Percentiles rank a stretch among this genome's conserved stretches.
Evolutionary conservation across 2,888 invertebrate species (phyloP).

Genomic region (Lasiommata megera): DNA sequence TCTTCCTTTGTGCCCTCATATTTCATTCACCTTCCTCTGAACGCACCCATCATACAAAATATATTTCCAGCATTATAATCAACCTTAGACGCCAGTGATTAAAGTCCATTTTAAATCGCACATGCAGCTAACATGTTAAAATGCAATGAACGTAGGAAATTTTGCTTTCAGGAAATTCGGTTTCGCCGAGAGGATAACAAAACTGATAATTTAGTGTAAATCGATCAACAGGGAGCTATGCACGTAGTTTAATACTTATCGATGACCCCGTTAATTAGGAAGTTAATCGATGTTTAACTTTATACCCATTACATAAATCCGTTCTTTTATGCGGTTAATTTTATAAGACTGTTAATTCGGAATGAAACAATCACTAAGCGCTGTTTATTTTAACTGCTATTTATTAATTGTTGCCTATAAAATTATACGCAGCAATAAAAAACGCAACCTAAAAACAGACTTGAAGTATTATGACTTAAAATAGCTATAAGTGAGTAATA

Average conservation of each 20-base stretch:
- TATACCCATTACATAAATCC: constrained; percentile 2
- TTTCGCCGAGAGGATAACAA: constrained; percentile 47
- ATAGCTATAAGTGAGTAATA: no score
- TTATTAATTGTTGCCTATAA: background rate
- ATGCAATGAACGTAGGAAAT: constrained; percentile 54
- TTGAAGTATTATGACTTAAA: no score
- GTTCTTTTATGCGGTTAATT: constrained; percentile 5
- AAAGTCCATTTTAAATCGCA: constrained; percentile 47
- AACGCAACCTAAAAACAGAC: no score
- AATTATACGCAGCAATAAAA: no score
- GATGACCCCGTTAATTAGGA: constrained; percentile 22
- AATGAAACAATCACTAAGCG: no score
- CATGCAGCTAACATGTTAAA: constrained; percentile 35
- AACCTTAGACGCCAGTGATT: constrained; percentile 43
- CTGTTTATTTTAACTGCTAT: background rate
- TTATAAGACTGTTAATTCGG: background rate
- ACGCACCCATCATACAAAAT: constrained; percentile 47
- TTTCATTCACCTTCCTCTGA: constrained; percentile 62
- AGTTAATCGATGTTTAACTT: constrained; percentile 10
- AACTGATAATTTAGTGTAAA: constrained; percentile 61
- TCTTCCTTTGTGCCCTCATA: constrained; percentile 68
- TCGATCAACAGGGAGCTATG: constrained; percentile 47
- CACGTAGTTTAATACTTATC: constrained; percentile 47
- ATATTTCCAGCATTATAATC: constrained; percentile 40
- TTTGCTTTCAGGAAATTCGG: constrained; percentile 62